Conservation (phyloP, 1,140 invertebrate genomes). For the Lamellibrachia luymesi region DNA sequence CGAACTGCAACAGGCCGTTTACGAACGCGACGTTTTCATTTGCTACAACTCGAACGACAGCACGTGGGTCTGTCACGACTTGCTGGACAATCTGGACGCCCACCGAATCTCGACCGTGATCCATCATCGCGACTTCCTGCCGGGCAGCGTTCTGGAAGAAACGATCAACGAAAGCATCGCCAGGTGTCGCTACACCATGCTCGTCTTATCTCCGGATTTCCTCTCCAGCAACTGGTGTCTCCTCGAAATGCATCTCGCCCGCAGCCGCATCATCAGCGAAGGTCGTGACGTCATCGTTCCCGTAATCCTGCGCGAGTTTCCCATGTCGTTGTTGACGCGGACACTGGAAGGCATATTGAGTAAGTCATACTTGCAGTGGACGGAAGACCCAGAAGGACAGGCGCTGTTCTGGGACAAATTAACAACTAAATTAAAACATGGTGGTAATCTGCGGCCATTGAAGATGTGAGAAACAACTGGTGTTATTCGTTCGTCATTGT, state of each 20-base stretch:
- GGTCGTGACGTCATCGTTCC: constrained; percentile 10
- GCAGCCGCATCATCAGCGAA: background rate
- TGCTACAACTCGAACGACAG: background rate
- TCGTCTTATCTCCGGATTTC: constrained; percentile 4
- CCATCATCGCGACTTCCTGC: constrained; percentile 14
- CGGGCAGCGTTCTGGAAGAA: constrained; percentile 15
- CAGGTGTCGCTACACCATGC: constrained; percentile 22
- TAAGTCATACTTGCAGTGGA: background rate
- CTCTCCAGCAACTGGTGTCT: constrained; percentile 20
- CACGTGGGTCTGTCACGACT: background rate
- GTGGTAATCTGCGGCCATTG: background rate
- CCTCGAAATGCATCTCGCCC: constrained; percentile 13
- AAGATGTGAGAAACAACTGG: background rate
- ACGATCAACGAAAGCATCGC: constrained; percentile 20
- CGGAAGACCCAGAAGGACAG: background rate
- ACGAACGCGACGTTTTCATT: constrained; percentile 13
- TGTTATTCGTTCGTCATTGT: too few species aligned
- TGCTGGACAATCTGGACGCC: constrained; percentile 16
- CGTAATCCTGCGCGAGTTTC: background rate
- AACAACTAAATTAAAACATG: background rate
- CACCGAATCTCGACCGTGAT: background rate
- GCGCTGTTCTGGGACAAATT: background rate
- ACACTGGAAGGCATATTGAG: background rate
- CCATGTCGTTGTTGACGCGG: background rate
- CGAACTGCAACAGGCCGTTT: background rate